Evolutionary conservation across 2,797 vertebrate species (phyloP).

Genomic region (Anomalospiza imberbis): DNA sequence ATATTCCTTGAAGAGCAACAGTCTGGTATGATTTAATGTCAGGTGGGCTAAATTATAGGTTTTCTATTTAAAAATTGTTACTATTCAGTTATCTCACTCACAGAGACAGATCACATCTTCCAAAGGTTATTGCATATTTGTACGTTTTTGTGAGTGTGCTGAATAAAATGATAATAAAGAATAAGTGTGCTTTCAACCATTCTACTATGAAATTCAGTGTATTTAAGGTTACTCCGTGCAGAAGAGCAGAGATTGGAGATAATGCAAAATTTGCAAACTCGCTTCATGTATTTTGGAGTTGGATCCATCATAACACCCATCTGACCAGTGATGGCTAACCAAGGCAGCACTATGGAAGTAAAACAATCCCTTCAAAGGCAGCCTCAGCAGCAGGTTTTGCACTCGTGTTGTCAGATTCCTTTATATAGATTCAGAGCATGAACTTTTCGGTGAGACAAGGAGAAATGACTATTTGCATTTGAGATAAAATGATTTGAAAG

Average conservation of each 20-base stretch:
- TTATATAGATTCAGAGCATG: neutral
- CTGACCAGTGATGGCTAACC: neutral
- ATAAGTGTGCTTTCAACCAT: constrained; percentile 14
- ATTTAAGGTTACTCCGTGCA: neutral
- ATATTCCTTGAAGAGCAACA: constrained; percentile 56
- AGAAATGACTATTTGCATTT: constrained; percentile 59
- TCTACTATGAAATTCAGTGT: neutral
- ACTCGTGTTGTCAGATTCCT: neutral
- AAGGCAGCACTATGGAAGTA: neutral
- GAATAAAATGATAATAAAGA: constrained; percentile 7
- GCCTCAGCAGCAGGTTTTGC: neutral
- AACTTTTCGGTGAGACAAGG: constrained; percentile 26
- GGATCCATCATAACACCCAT: neutral
- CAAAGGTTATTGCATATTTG: constrained; percentile 22
- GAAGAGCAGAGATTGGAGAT: neutral
- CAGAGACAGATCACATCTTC: constrained; percentile 13
- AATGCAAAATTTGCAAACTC: neutral
- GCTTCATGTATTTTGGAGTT: neutral
- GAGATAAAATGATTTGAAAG: constrained; percentile 45
- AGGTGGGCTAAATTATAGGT: constrained; percentile 56
- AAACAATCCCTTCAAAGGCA: neutral
- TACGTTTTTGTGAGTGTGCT: neutral
- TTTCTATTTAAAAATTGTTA: constrained; percentile 33
- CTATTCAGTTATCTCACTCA: constrained; percentile 13
- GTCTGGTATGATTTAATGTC: constrained; percentile 7